phyloP scores from a whole-genome alignment of 1,140 invertebrate genomes.

The Drosophila subobscura region DNA sequence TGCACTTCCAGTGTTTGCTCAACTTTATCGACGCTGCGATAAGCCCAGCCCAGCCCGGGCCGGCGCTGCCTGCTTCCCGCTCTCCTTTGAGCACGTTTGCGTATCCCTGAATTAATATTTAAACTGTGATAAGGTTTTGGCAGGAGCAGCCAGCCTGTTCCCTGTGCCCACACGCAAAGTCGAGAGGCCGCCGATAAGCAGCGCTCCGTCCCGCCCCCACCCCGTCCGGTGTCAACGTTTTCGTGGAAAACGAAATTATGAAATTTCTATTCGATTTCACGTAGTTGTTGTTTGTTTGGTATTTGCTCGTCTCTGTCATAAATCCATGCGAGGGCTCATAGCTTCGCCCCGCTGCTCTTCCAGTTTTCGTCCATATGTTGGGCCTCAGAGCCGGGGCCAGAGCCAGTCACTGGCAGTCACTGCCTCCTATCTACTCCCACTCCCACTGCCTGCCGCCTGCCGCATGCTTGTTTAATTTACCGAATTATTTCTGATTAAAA shows the following conservation, averaged over 20 bases:
- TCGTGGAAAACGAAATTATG: constrained; percentile 46
- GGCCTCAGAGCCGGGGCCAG: too few relatives aligned
- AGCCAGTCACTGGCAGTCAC: too few relatives aligned
- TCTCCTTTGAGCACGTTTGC: constrained; percentile 22
- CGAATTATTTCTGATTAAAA: constrained; percentile 72
- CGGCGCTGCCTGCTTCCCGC: not conserved
- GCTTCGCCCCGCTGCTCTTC: constrained; percentile 24
- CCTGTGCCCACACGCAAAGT: constrained; percentile 13
- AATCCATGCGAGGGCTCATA: constrained; percentile 41
- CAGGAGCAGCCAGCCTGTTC: constrained; percentile 51
- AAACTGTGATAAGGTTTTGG: constrained; percentile 67
- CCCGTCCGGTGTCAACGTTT: constrained; percentile 7
- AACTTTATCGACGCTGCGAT: constrained; percentile 28
- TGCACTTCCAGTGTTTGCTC: constrained; percentile 35
- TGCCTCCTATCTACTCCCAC: constrained; percentile 34
- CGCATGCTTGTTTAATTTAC: constrained; percentile 71
- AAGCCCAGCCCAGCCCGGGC: not conserved
- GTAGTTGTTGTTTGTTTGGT: constrained; percentile 62
- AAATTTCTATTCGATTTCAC: constrained; percentile 77
- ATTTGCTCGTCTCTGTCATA: constrained; percentile 61
- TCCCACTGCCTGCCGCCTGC: constrained; percentile 27
- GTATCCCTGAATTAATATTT: constrained; percentile 80
- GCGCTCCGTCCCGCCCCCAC: not conserved
- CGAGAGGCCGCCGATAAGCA: constrained; percentile 11
- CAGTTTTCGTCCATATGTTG: constrained; percentile 61